phyloP scores from a whole-genome alignment of 1,140 invertebrate species.

The Campoletis sonorensis region DNA sequence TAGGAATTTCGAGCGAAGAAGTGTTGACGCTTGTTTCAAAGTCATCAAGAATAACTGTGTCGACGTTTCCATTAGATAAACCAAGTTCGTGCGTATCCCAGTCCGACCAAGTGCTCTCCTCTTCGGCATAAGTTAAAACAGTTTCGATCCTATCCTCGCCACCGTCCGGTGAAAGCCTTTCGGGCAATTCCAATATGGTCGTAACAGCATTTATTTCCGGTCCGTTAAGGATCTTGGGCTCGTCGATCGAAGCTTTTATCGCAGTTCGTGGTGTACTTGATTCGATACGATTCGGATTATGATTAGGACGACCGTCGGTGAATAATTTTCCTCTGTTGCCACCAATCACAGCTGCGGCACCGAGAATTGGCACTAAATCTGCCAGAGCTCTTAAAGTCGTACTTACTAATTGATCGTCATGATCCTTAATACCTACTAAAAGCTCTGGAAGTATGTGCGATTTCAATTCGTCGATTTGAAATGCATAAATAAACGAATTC shows the following conservation, averaged over 20 bases:
- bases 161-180: slow-evolving; percentile 87
- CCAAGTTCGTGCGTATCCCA: slow-evolving; percentile 81
- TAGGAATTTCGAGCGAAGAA: neutral
- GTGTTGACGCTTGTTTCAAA: neutral
- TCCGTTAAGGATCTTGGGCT: neutral
- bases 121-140: slow-evolving; percentile 71
- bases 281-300: slow-evolving; percentile 61
- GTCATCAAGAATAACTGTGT: neutral
- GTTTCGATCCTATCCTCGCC: slow-evolving; percentile 84
- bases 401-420: slow-evolving; percentile 86
- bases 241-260: neutral
- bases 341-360: slow-evolving; percentile 87
- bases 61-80: slow-evolving; percentile 24
- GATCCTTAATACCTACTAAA: slow-evolving; percentile 89
- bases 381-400: slow-evolving; percentile 87
- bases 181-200: slow-evolving; percentile 77
- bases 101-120: slow-evolving; percentile 84
- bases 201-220: neutral
- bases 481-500: slow-evolving; percentile 82
- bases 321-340: slow-evolving; percentile 88
- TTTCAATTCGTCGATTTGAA: slow-evolving; percentile 84
- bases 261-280: slow-evolving; percentile 30
- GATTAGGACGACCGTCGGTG: slow-evolving; percentile 86
- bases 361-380: slow-evolving; percentile 88
- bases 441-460: slow-evolving; percentile 85